phyloP scores from a whole-genome alignment of 2,797 vertebrate genomes.

The Rhyacichthys aspro region DNA sequence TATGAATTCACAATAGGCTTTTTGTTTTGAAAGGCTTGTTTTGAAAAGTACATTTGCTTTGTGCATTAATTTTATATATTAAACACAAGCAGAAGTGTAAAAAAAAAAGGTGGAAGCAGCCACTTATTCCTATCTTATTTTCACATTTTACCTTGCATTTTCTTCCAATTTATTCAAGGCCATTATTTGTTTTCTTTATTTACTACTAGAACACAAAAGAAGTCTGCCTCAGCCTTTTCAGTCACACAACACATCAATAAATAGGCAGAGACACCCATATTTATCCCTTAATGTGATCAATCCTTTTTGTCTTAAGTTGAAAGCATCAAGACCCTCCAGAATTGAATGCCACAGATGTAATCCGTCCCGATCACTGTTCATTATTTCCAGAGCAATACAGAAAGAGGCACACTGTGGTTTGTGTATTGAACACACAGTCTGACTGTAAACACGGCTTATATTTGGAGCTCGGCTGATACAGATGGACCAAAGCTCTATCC shows the following conservation, averaged over 20 bases:
- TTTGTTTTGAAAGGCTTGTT: constrained; percentile 22
- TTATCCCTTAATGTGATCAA: neutral
- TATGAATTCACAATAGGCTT: neutral
- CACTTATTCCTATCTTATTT: constrained; percentile 25
- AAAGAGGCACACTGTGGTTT: constrained; percentile 47
- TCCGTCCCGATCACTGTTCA: constrained; percentile 40
- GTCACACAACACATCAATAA: constrained; percentile 12
- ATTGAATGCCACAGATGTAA: constrained; percentile 32
- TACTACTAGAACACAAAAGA: constrained; percentile 10
- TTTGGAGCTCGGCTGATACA: constrained; percentile 37
- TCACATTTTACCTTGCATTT: constrained; percentile 14
- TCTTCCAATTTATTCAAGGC: constrained; percentile 16
- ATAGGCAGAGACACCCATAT: constrained; percentile 1
- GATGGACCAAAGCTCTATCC: constrained; percentile 47
- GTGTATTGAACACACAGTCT: constrained; percentile 36
- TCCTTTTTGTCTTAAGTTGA: constrained; percentile 9
- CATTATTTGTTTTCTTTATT: constrained; percentile 16
- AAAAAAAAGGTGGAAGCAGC: constrained; percentile 13
- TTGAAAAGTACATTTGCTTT: constrained; percentile 27
- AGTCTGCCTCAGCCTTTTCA: neutral
- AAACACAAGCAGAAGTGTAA: constrained; percentile 7
- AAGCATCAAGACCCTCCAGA: neutral
- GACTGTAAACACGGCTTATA: constrained; percentile 39
- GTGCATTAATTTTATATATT: constrained; percentile 43
- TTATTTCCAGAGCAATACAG: constrained; percentile 34